Evolutionary conservation across 2,888 invertebrate genomes (phyloP).

Genomic region (Pseudoips prasinana): DNA sequence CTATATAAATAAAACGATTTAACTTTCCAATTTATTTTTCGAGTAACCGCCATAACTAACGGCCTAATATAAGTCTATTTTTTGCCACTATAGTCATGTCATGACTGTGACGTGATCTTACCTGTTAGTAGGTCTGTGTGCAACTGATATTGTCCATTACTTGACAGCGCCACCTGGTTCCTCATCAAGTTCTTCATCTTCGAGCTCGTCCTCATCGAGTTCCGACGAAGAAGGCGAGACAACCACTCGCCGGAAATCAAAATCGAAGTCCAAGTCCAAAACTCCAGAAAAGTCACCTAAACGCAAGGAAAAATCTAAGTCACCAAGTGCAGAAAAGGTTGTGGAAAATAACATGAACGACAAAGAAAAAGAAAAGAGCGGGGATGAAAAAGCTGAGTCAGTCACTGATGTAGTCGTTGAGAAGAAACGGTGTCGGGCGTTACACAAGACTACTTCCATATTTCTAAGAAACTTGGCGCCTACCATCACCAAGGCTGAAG

Average conservation of each 20-base stretch:
- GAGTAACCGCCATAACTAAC: no score
- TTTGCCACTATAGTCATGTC: no score
- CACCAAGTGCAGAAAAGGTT: conserved; percentile 56
- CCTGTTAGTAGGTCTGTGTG: no score
- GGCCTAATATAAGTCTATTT: no score
- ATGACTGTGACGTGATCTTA: no score
- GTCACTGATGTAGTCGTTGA: conserved; percentile 73
- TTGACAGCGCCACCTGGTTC: conserved; percentile 71
- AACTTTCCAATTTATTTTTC: no score
- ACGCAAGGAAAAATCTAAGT: conserved; percentile 55
- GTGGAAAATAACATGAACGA: conserved; percentile 43
- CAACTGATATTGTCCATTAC: no score
- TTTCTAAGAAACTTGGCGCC: conserved; percentile 98
- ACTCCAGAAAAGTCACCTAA: conserved; percentile 67
- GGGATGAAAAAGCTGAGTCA: conserved; percentile 73
- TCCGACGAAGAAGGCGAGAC: conserved; percentile 75
- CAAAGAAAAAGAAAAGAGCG: conserved; percentile 59
- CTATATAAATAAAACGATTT: no score
- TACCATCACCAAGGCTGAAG: conserved; percentile 97
- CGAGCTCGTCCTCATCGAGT: conserved; percentile 76
- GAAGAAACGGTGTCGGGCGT: conserved; percentile 83
- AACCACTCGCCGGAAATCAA: conserved; percentile 59
- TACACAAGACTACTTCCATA: conserved; percentile 98
- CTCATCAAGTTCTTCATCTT: conserved; percentile 76
- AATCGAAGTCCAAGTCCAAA: conserved; percentile 68